phyloP scores from a whole-genome alignment of 2,888 invertebrate species.

The Dinocampus coccinellae region DNA sequence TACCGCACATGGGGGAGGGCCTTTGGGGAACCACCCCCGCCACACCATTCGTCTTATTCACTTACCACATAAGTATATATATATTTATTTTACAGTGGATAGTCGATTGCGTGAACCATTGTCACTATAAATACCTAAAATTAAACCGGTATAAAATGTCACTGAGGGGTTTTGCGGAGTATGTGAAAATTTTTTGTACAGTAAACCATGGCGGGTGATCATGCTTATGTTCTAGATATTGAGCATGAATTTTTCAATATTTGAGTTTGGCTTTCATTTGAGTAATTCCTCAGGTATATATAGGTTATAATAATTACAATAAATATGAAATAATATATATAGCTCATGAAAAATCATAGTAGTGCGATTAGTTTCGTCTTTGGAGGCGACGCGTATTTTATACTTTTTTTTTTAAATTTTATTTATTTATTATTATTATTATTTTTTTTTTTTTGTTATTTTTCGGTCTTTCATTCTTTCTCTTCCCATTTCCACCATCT shows the following conservation, averaged over 20 bases:
- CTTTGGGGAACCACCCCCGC: slow-evolving; percentile 63
- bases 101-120: background rate
- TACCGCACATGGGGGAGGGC: slow-evolving; percentile 61
- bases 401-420: slow-evolving; percentile 10
- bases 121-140: background rate
- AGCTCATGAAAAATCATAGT: slow-evolving; percentile 9
- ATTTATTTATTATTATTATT: too few species aligned
- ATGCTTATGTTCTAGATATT: background rate
- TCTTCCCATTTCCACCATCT: slow-evolving; percentile 14
- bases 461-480: slow-evolving; percentile 8
- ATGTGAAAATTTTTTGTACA: background rate
- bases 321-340: too few species aligned
- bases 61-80: background rate
- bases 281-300: too few species aligned
- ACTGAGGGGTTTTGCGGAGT: background rate
- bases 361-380: background rate
- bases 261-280: too few species aligned
- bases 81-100: background rate
- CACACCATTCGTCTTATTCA: slow-evolving; percentile 35
- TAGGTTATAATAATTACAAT: too few species aligned
- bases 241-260: too few species aligned
- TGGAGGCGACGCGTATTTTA: background rate
- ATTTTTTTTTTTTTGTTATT: too few species aligned
- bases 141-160: slow-evolving; percentile 21
- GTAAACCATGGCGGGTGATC: background rate